Evolutionary conservation across 2,113 vertebrate genomes (phyloP), one percentile per base, ranked within the genome.

Genomic region (Notothenia coriiceps): DNA sequence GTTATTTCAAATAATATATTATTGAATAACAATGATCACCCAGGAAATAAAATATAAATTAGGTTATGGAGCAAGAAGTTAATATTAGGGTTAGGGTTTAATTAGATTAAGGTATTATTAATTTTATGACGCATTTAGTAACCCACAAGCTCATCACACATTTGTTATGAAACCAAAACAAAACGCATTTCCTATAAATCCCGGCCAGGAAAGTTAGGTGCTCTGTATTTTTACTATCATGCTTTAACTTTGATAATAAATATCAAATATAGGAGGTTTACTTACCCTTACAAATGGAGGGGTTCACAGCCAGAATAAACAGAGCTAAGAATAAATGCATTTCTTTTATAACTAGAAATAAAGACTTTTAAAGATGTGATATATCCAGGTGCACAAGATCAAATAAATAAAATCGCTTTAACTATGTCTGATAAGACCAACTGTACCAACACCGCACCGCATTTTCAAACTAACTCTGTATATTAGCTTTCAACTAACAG

Each of bases 251-350:
- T 13, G 15, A 75, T 5, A 18, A 25, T 0, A 77, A 40, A 71
- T 43, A 14, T 14, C 0, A 49, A 46, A 49, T 2, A 15, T n/a
- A 57, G 61, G 20, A 73, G 1, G 0, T n/a, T 70, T 8, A 46
- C 84, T 88, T 76, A 91, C 91, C 89, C 71, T 79, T 52, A 54
- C 20, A 77, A n/a, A 62, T 2, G 11, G 61, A 69, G 10, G 47
- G 7, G 33, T 60, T 29, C 2, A 20, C 33, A 57, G 12, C 5
- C 54, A 91, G 11, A 5, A 81, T 20, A 7, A 56, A 40, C 0
- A 68, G 1, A 4, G 40, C 4, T 0, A 29, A 2, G 17, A 74
- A n/a, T 1, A 14, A 2, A 79, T 4, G 47, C 91, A 93, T 93
- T 4, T 40, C 14, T 64, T 70, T 50, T 2, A n/a, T 6, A 15